A percentile compares a stretch with the other conserved stretches of the same genome.
Conservation (phyloP, 2,797 vertebrate genomes). For the Chaunax sp. region DNA sequence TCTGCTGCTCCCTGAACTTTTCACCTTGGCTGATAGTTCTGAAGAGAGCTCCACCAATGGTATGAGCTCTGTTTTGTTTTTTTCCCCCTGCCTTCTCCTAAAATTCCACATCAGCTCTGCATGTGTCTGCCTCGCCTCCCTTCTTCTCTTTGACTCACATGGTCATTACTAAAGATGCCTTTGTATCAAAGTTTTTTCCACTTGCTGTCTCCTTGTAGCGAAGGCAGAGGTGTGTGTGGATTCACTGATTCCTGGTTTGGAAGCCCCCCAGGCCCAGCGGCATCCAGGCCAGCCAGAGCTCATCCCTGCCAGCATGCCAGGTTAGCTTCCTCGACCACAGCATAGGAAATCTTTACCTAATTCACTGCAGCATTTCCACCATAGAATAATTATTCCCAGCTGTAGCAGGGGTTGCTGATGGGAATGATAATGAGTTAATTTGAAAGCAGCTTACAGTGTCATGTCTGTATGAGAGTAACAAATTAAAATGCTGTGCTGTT, state of each 20-base stretch:
- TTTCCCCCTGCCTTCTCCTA: conserved; percentile 20
- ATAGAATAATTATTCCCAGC: conserved; percentile 3
- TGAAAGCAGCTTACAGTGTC: too few relatives aligned
- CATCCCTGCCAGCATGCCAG: conserved; percentile 87
- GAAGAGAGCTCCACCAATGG: conserved; percentile 84
- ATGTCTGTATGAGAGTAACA: too few relatives aligned
- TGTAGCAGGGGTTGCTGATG: background rate
- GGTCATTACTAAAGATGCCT: conserved; percentile 15
- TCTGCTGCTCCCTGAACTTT: conserved; percentile 90
- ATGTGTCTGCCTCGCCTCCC: conserved; percentile 6
- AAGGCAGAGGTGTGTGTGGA: conserved; percentile 87
- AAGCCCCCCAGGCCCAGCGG: conserved; percentile 87
- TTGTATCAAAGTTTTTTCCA: conserved; percentile 18
- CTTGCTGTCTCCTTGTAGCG: conserved; percentile 57
- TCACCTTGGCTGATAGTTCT: conserved; percentile 88
- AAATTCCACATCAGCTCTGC: conserved; percentile 21
- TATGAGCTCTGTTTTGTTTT: conserved; percentile 70
- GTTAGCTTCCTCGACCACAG: conserved; percentile 80
- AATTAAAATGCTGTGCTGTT: too few relatives aligned
- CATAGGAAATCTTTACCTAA: conserved; percentile 2
- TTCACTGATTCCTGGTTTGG: conserved; percentile 93
- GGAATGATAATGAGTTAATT: too few relatives aligned
- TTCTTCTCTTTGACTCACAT: conserved; percentile 18
- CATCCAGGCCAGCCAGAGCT: conserved; percentile 87
- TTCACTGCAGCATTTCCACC: background rate